Base-by-base conservation (phyloP, 2,888 invertebrate species). In the Hydropsyche betteni region DNA sequence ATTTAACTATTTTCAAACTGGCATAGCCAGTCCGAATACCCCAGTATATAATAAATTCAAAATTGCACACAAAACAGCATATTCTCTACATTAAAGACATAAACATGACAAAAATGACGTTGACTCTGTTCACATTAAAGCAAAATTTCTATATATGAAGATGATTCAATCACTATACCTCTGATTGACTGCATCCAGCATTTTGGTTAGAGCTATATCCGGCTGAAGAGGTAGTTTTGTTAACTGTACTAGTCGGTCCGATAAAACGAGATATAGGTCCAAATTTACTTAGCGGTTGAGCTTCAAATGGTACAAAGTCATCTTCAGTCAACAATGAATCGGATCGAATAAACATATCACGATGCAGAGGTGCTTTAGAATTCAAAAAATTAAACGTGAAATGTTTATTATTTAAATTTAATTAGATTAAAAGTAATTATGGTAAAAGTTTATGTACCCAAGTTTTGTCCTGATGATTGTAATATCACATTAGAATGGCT, bases 301-400 rank as follows among this genome's bases (percentile, higher is more conserved):
- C 86, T 81, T 91, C 91, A 82, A 91, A 92, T 24, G 91, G 91
- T 74, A 90, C 87, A 81, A 89, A 88, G 79, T 90, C 90, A 81
- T 91, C 91, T 75, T 91, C 90, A 76, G 89, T 87, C 76, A 90
- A 82, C 80, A 89, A 86, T 10, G 89, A 87, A 81, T 89, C 89
- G 50, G 89, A 87, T 44, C 89, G 86, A 14, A 85, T 84, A 80
- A 86, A 86, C 58, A 76, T 74, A 44, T 79, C 79, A 33, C 76
- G 69, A 16, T 75, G 77, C 14, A 74, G 10, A 52, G 77, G 69
- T 36, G 76, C 79, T 79, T 53, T 38, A 61, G 24, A 24, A 24
- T 24, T 24, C 24, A 74, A 69, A 44, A 69, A 24, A 7, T 55
- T 34, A 24, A 53, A 53, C 52, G 33, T 55, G 5, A 7, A 14